Conservation (phyloP, 2,888 invertebrate species). For the Caenorhabditis afra region DNA sequence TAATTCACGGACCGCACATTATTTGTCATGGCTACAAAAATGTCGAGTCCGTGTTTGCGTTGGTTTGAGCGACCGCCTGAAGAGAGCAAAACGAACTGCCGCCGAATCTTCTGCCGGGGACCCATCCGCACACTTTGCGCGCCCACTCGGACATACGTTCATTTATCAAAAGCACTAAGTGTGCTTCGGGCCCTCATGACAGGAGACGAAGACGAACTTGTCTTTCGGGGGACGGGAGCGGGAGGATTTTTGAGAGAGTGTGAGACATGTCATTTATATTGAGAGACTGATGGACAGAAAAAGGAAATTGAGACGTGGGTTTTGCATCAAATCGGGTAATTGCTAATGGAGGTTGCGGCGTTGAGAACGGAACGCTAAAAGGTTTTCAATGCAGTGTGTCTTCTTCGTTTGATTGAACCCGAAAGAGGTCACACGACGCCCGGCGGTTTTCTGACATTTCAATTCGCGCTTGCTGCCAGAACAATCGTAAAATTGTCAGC, state of each 20-base stretch:
- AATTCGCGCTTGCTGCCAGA: conserved; percentile 12
- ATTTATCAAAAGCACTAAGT: conserved; percentile 51
- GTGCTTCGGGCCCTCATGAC: conserved; percentile 38
- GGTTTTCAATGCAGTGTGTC: conserved; percentile 8
- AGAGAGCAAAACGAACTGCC: conserved; percentile 10
- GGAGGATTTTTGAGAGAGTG: conserved; percentile 18
- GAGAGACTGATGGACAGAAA: neutral
- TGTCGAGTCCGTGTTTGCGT: conserved; percentile 13
- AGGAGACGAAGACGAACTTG: no score
- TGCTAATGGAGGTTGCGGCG: conserved; percentile 32
- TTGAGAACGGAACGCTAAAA: conserved; percentile 42
- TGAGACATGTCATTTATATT: conserved; percentile 25
- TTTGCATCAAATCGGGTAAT: conserved; percentile 24
- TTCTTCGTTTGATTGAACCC: conserved; percentile 21
- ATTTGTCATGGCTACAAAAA: conserved; percentile 20
- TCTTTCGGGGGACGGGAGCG: neutral
- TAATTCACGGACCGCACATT: conserved; percentile 10
- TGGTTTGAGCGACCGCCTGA: conserved; percentile 1
- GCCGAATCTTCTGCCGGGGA: conserved; percentile 16
- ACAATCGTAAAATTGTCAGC: conserved; percentile 46
- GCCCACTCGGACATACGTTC: conserved; percentile 45
- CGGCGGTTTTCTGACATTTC: conserved; percentile 4
- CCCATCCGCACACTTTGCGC: conserved; percentile 27
- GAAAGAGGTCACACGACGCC: conserved; percentile 17
- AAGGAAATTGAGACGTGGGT: conserved; percentile 5